Base-by-base conservation (phyloP, 2,113 vertebrate species). In the Holacanthus passer region DNA sequence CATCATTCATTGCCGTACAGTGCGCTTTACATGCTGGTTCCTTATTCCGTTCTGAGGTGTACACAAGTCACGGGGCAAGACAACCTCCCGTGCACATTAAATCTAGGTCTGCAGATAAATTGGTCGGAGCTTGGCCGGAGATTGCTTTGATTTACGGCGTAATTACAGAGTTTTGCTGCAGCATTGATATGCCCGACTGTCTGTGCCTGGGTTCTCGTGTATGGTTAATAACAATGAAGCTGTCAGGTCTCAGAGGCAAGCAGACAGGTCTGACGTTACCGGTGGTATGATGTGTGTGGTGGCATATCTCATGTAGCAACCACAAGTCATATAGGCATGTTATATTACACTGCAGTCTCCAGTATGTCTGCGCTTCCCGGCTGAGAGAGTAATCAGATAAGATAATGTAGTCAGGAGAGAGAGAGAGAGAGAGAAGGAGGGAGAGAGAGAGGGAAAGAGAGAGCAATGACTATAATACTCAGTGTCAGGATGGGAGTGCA, bases 271-370 rank as follows among this genome's bases (percentile, higher is more conserved):
- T 91, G 91, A 93, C 85, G 90, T 91, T 90, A 92, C 90, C 70
- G 45, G 76, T 87, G 83, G 83, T 86, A 88, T 91, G 90, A 90
- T 87, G 88, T 83, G 93, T 89, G 90, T 72, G 73, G 89, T 89
- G 90, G 89, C 90, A 88, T 88, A 89, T 92, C 92, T 94, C 92
- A 91, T 93, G 91, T 91, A 91, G 93, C 90, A 91, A 94, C 93
- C 93, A 83, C 93, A 94, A 93, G 90, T 92, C 91, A 92, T 89
- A 92, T 83, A 88, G 90, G 89, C 90, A 94, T 94, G 93, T 93
- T 89, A 92, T 91, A 92, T 93, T 92, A 94, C 92, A 93, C 90
- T 88, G 85, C 83, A 91, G 93, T 93, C 93, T 92, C 91, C 93
- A 91, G 89, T 69, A 86, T 88, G 93, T 94, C 92, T 93, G 89